phyloP scores from a whole-genome alignment of 2,113 vertebrate genomes.

The Macrotis lagotis region DNA sequence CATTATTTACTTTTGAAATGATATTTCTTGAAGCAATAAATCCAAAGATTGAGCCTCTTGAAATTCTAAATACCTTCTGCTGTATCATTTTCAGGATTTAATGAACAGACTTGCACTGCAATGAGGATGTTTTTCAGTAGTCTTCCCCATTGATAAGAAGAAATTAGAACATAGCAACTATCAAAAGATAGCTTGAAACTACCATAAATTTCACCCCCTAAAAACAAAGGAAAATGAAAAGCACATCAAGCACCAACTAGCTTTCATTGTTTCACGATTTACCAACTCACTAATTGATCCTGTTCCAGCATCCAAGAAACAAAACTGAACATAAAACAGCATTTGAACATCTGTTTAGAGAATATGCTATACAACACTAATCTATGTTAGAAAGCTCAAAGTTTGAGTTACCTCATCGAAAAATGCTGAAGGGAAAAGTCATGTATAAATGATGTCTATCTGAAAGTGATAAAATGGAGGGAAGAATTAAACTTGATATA shows the following conservation, averaged over 20 bases:
- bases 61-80: neutral
- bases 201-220: neutral
- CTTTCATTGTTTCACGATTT: neutral
- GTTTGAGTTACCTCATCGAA: slow-evolving; percentile 38
- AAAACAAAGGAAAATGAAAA: neutral
- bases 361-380: neutral
- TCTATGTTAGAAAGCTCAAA: slow-evolving; percentile 36
- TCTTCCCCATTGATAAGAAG: neutral
- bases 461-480: slow-evolving; percentile 37
- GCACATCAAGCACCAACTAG: neutral
- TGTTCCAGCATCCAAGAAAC: slow-evolving; percentile 17
- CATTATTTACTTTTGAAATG: slow-evolving; percentile 34
- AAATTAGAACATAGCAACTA: neutral
- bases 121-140: neutral
- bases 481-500: slow-evolving; percentile 1
- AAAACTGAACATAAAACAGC: slow-evolving; percentile 33
- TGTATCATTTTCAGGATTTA: neutral
- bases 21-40: slow-evolving; percentile 17
- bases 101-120: neutral
- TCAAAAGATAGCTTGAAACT: neutral
- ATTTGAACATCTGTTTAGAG: slow-evolving; percentile 21
- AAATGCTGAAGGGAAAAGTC: slow-evolving; percentile 42
- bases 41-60: slow-evolving; percentile 3
- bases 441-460: slow-evolving; percentile 45
- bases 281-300: neutral